phyloP scores from a whole-genome alignment of 2,113 vertebrate species.

The Amphilophus citrinellus region DNA sequence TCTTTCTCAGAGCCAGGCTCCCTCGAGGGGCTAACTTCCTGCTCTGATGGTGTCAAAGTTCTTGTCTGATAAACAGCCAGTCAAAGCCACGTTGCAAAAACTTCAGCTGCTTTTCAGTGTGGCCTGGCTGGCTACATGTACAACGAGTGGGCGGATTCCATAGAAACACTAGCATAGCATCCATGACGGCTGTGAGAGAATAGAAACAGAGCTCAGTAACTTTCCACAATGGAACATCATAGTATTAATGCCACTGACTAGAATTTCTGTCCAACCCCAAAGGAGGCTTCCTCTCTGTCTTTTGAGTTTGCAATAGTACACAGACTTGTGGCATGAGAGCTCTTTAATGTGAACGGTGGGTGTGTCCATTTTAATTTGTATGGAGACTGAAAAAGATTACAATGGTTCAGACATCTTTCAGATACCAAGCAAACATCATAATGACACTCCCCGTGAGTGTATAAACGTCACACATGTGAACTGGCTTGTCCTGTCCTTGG shows the following conservation, averaged over 20 bases:
- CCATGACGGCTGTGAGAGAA: conserved; percentile 35
- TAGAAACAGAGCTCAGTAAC: conserved; percentile 42
- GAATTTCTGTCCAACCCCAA: conserved; percentile 10
- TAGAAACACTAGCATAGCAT: conserved; percentile 59
- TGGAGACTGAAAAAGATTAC: conserved; percentile 33
- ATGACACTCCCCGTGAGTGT: conserved; percentile 18
- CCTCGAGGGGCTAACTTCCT: conserved; percentile 73
- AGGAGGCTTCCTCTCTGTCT: not conserved
- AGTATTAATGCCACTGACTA: conserved; percentile 6
- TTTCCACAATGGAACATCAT: conserved; percentile 51
- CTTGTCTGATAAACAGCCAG: conserved; percentile 64
- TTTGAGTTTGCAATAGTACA: conserved; percentile 12
- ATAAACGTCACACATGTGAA: conserved; percentile 35
- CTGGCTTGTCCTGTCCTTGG: conserved; percentile 53
- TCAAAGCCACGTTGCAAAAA: conserved; percentile 53
- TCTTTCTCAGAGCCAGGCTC: conserved; percentile 63
- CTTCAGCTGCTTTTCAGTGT: conserved; percentile 59
- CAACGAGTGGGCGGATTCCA: conserved; percentile 68
- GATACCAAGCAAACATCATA: conserved; percentile 52
- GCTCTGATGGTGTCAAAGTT: conserved; percentile 71
- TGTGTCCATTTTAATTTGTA: conserved; percentile 52
- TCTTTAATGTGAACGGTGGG: conserved; percentile 61
- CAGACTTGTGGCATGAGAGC: conserved; percentile 37
- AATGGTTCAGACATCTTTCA: conserved; percentile 43
- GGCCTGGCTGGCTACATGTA: conserved; percentile 30